These are phyloP conservation scores for Lagocephalus sceleratus DNA, from an alignment of 2,797 vertebrate genomes.

Conservation along the genomic window DNA sequence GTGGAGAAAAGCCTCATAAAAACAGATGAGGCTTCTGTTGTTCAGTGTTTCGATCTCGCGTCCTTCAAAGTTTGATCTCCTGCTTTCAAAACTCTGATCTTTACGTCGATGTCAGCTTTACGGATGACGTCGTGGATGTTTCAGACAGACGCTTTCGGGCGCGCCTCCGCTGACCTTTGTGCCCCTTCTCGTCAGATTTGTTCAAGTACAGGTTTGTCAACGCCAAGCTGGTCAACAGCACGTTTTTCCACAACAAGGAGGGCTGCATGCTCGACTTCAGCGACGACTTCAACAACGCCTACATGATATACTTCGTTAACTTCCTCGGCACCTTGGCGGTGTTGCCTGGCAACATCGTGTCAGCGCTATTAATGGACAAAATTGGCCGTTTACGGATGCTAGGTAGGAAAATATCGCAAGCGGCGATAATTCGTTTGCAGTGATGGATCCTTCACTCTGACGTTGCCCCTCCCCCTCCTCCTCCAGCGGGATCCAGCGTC, in stretches of 20 bases:
- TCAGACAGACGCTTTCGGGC: too few relatives aligned
- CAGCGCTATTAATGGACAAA: constrained; percentile 96
- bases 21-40: constrained; percentile 6
- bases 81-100: too few relatives aligned
- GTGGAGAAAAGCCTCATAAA: not conserved
- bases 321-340: constrained; percentile 94
- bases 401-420: constrained; percentile 69
- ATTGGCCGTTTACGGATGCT: constrained; percentile 95
- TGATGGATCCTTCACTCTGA: not conserved
- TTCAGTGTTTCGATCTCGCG: too few relatives aligned
- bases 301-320: constrained; percentile 99
- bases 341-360: constrained; percentile 95
- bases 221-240: constrained; percentile 89
- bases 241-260: constrained; percentile 95
- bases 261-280: constrained; percentile 94
- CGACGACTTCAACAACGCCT: constrained; percentile 92
- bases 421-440: not conserved
- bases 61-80: too few relatives aligned
- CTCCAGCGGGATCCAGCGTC: constrained; percentile 89
- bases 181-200: constrained; percentile 49
- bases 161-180: not conserved
- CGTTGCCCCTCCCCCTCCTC: not conserved
- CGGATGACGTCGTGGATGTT: too few relatives aligned
- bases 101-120: too few relatives aligned
- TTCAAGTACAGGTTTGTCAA: constrained; percentile 94